A percentile compares a stretch with the other conserved stretches of the same genome.
phyloP scores from a whole-genome alignment of 2,888 invertebrate genomes.

The Synergus umbraculus region DNA sequence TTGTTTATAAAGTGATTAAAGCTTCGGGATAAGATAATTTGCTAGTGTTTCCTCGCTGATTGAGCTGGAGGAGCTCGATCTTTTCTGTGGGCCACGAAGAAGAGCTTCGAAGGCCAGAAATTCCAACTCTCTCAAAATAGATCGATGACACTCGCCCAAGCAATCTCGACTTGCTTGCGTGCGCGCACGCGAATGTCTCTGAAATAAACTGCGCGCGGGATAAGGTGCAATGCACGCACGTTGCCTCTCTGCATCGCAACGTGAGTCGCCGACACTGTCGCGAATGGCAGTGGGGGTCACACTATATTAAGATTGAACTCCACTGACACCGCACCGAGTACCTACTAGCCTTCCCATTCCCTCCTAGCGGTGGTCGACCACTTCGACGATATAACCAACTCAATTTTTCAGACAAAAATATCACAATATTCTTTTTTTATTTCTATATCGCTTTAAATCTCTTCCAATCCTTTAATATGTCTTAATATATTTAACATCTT shows the following conservation, averaged over 20 bases:
- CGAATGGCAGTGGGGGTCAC: slow-evolving; percentile 74
- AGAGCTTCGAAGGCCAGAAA: slow-evolving; percentile 69
- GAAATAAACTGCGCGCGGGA: slow-evolving; percentile 67
- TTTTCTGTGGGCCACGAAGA: slow-evolving; percentile 14
- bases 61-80: slow-evolving; percentile 3
- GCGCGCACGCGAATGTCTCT: slow-evolving; percentile 60
- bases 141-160: slow-evolving; percentile 76
- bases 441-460: too few relatives aligned
- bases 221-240: slow-evolving; percentile 70
- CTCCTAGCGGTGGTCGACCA: slow-evolving; percentile 58
- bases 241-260: slow-evolving; percentile 55
- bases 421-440: background rate
- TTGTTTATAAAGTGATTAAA: background rate
- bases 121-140: slow-evolving; percentile 76
- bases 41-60: background rate
- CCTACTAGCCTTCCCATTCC: slow-evolving; percentile 27
- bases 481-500: too few relatives aligned
- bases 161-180: slow-evolving; percentile 65
- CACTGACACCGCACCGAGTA: slow-evolving; percentile 70
- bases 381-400: slow-evolving; percentile 52
- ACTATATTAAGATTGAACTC: slow-evolving; percentile 78
- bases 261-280: slow-evolving; percentile 58
- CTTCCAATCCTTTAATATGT: too few relatives aligned
- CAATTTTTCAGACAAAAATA: background rate
- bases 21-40: background rate